These are phyloP conservation scores for Dryobota labecula DNA, from an alignment of 2,888 invertebrate genomes.

Conservation along the genomic window DNA sequence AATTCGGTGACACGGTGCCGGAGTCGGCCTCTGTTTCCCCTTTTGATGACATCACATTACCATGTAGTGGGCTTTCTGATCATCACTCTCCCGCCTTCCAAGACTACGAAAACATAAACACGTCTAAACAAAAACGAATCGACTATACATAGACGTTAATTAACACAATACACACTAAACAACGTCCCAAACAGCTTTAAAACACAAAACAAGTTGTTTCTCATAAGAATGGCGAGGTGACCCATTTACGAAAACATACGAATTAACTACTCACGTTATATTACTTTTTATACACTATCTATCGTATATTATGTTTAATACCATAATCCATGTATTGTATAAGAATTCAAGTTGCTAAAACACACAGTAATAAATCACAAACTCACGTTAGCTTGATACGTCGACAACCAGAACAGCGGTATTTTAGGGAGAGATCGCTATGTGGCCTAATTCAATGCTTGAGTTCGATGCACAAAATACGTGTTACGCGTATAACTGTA, in stretches of 20 bases:
- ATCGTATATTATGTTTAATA: conserved; percentile 71
- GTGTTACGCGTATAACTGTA: conserved; percentile 91
- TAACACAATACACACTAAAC: conserved; percentile 63
- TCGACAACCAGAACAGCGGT: conserved; percentile 91
- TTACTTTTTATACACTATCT: conserved; percentile 80
- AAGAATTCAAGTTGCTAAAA: conserved; percentile 64
- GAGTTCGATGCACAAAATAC: conserved; percentile 91
- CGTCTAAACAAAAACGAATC: conserved; percentile 64
- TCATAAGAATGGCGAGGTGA: conserved; percentile 89
- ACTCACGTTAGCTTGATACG: conserved; percentile 90
- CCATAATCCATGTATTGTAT: conserved; percentile 64
- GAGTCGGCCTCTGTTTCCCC: conserved; percentile 91
- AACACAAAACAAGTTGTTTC: conserved; percentile 82
- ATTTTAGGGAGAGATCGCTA: conserved; percentile 91
- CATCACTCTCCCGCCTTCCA: conserved; percentile 89
- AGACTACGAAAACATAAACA: conserved; percentile 82
- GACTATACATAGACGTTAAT: conserved; percentile 57
- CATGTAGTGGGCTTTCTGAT: conserved; percentile 85
- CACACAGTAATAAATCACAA: conserved; percentile 77
- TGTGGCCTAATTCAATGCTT: conserved; percentile 91
- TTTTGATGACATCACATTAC: conserved; percentile 91
- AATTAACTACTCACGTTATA: conserved; percentile 86
- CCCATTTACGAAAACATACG: conserved; percentile 90
- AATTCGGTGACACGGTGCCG: conserved; percentile 89
- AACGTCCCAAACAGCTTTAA: conserved; percentile 70